Conservation (phyloP, 2,113 vertebrate genomes). For the Montifringilla adamsi region DNA sequence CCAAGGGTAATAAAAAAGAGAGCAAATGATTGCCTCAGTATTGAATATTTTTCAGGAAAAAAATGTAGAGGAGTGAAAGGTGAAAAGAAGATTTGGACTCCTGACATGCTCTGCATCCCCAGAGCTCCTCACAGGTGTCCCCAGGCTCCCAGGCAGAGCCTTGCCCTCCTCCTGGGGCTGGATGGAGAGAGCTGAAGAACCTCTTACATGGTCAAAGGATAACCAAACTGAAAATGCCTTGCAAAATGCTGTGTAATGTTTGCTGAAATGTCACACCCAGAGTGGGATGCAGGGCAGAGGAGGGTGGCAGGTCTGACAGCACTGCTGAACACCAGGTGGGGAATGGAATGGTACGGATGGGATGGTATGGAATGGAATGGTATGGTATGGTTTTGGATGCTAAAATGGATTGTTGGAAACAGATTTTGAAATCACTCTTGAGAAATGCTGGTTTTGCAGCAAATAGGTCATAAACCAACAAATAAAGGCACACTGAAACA, state of each 20-base stretch:
- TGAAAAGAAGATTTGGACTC: neutral
- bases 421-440: neutral
- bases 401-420: neutral
- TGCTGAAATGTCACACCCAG: neutral
- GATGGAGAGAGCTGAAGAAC: neutral
- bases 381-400: neutral
- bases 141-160: neutral
- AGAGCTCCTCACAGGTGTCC: neutral
- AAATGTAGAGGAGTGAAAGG: neutral
- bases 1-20: neutral
- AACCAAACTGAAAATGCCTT: neutral
- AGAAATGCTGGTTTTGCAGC: neutral
- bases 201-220: rapidly evolving
- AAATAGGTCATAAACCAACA: neutral
- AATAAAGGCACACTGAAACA: neutral
- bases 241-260: neutral
- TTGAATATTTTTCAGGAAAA: neutral
- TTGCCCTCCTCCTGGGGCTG: too few species aligned
- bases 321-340: neutral
- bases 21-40: neutral
- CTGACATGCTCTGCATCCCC: neutral
- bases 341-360: neutral
- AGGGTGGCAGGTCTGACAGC: neutral
- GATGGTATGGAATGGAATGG: too few species aligned
- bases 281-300: neutral